Conservation (phyloP, 2,888 invertebrate genomes). For the Caenorhabditis panamensis region DNA sequence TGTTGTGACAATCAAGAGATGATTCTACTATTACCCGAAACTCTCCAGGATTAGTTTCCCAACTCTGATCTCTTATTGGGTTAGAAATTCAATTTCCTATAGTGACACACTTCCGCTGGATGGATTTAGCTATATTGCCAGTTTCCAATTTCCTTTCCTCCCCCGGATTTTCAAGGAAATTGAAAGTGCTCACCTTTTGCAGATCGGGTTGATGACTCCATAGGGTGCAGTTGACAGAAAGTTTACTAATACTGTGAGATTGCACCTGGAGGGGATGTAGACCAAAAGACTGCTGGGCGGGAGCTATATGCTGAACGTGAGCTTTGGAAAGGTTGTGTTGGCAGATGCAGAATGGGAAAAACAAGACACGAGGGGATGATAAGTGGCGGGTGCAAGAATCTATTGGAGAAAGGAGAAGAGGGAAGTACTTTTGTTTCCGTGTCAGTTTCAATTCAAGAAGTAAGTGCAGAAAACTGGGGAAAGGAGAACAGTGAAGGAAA, state of each 20-base stretch:
- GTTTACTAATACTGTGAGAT: background rate
- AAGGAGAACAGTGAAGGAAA: too few species aligned
- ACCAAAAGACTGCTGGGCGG: background rate
- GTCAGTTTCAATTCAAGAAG: too few species aligned
- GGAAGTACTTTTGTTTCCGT: too few species aligned
- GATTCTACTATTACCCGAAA: too few species aligned
- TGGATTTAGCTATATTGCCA: too few species aligned
- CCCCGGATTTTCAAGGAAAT: too few species aligned
- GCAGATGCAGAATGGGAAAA: conserved; percentile 1
- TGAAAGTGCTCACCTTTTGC: background rate
- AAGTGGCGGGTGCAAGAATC: conserved; percentile 28
- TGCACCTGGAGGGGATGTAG: background rate
- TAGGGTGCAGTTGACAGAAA: background rate
- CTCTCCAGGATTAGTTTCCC: too few species aligned
- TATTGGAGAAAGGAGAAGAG: background rate
- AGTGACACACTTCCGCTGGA: too few species aligned
- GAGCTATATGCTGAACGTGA: conserved; percentile 10
- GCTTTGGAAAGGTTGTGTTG: conserved; percentile 18
- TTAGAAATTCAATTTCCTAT: too few species aligned
- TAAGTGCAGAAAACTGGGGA: too few species aligned
- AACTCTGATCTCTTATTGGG: too few species aligned
- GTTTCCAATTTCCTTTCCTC: too few species aligned
- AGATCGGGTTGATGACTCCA: background rate
- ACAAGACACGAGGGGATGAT: background rate
- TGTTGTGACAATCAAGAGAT: background rate